Percentiles rank a stretch among this genome's conserved stretches.
Evolutionary conservation across 2,888 invertebrate species (phyloP).

Genomic region (Cyclophora albipunctata): DNA sequence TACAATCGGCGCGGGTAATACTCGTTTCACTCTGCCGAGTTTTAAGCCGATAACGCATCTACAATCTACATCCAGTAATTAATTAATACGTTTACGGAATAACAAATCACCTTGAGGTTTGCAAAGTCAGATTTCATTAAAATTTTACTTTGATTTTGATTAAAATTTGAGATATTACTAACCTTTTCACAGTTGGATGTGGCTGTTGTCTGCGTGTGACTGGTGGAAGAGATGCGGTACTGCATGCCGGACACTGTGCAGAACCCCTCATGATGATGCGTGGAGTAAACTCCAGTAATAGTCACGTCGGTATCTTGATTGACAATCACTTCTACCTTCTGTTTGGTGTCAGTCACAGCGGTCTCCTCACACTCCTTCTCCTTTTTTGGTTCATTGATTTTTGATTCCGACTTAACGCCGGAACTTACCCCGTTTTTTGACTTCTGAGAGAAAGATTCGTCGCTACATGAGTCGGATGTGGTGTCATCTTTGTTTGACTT

Average conservation of each 20-base stretch:
- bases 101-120: constrained; percentile 3
- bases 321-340: constrained; percentile 85
- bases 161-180: constrained; percentile 33
- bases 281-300: constrained; percentile 89
- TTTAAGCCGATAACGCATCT: constrained; percentile 20
- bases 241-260: constrained; percentile 91
- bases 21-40: constrained; percentile 39
- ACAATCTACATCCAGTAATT: constrained; percentile 6
- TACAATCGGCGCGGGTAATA: constrained; percentile 31
- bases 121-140: background rate
- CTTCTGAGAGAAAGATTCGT: constrained; percentile 69
- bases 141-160: no score
- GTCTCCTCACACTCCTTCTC: constrained; percentile 61
- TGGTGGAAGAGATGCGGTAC: constrained; percentile 90
- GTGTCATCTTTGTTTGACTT: constrained; percentile 76
- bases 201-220: constrained; percentile 89
- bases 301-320: constrained; percentile 92
- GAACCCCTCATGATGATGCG: constrained; percentile 88
- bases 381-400: constrained; percentile 59
- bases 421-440: constrained; percentile 69
- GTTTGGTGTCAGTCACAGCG: constrained; percentile 51
- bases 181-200: constrained; percentile 84
- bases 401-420: constrained; percentile 74
- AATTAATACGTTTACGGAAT: constrained; percentile 12
- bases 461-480: constrained; percentile 73